Conservation (phyloP, 2,888 invertebrate species). For the Chrysolina haemoptera region DNA sequence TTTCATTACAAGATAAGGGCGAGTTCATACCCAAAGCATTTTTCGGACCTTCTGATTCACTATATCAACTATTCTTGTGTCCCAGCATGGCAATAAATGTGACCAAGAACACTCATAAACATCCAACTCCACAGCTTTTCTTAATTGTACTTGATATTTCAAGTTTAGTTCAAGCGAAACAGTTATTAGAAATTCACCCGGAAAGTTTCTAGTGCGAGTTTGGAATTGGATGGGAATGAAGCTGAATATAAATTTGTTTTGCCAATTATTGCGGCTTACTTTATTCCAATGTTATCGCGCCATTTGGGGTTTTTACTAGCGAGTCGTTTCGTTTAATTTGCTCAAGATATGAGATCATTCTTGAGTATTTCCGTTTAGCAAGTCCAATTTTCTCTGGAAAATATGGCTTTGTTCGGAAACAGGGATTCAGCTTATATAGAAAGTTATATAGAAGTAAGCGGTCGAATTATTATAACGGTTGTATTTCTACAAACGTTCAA, state of each 20-base stretch:
- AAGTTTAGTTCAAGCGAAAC: conserved; percentile 21
- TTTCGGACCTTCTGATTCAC: no score
- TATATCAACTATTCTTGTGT: no score
- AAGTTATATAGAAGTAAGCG: neutral
- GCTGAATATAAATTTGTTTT: conserved; percentile 38
- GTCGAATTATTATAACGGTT: no score
- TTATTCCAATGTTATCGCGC: conserved; percentile 28
- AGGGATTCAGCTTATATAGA: neutral
- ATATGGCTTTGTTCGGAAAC: neutral
- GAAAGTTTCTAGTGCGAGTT: conserved; percentile 26
- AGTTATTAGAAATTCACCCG: conserved; percentile 23
- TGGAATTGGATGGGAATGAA: conserved; percentile 34
- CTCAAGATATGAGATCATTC: conserved; percentile 28
- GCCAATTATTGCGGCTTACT: conserved; percentile 33
- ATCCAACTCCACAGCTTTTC: conserved; percentile 8
- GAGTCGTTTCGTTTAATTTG: conserved; percentile 20
- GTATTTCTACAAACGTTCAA: no score
- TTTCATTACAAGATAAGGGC: no score
- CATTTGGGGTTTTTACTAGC: conserved; percentile 24
- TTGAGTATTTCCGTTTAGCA: conserved; percentile 16
- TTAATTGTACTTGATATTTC: conserved; percentile 16
- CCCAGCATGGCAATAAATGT: neutral
- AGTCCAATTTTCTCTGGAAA: neutral
- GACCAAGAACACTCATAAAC: conserved; percentile 5
- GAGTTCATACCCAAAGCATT: no score